Evolutionary conservation across 1,140 invertebrate species (phyloP), one percentile per base, ranked within the genome.

Genomic region (Atta texana): DNA sequence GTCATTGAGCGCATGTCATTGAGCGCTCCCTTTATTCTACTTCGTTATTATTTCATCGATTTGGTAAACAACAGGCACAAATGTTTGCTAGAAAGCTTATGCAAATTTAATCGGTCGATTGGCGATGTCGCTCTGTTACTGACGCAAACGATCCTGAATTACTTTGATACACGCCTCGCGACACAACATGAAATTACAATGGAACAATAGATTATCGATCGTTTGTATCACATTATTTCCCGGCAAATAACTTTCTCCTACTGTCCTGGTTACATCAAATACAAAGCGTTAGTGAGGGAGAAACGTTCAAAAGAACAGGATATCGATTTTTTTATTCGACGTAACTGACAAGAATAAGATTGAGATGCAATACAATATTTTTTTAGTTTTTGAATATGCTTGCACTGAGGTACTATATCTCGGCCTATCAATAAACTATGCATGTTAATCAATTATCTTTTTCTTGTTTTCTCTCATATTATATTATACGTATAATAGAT

Each of bases 171-270:
- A 82, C 78, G 78, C 39, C 21, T 59, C 28, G 78, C 78, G 49
- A 71, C 78, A 59, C 66, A 81, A 28, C 66, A 57, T 71, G 64
- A 88, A 75, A 76, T 61, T 57, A 82, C 75, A 90, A 90, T 87
- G 85, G 86, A 89, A 86, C 76, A 85, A 87, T 86, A 86, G 72
- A 85, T 55, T 86, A 81, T 77, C 87, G 88, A 88, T 74, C 87
- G 68, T 61, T 18, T 39, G 18, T 74, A 74, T 82, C 24, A 24
- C 16, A 53, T 84, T 84, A 84, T 84, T 84, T 86, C 68, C 81
- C 53, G 85, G 68, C 64, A 72, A 86, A 86, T 69, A 88, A 91
- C 82, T 86, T 89, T 84, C 59, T 63, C 51, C 8, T 57, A 69
- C 55, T 61, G 85, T 69, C 72, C 68, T 49, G 59, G 34, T 82